phyloP scores from a whole-genome alignment of 2,888 invertebrate species.

The Drosophila pegasa region DNA sequence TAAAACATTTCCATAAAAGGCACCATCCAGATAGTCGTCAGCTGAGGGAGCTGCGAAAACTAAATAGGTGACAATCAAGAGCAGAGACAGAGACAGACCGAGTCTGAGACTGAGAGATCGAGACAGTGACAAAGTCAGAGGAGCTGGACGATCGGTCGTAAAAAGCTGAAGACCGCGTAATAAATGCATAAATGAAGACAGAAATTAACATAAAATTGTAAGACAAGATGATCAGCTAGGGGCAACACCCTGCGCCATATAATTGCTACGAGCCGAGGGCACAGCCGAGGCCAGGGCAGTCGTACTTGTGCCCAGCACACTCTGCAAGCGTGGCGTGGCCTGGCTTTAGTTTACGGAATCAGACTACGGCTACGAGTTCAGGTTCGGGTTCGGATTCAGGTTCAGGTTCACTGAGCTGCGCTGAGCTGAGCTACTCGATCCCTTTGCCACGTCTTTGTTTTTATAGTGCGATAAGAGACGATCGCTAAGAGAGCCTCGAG shows the following conservation, averaged over 20 bases:
- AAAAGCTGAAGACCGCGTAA: slow-evolving; percentile 65
- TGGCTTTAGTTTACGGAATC: slow-evolving; percentile 9
- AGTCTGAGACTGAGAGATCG: neutral
- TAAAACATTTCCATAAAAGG: slow-evolving; percentile 58
- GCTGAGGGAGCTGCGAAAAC: slow-evolving; percentile 59
- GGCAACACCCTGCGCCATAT: slow-evolving; percentile 58
- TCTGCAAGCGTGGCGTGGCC: slow-evolving; percentile 74
- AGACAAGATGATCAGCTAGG: slow-evolving; percentile 56
- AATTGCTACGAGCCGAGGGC: slow-evolving; percentile 49
- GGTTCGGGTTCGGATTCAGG: slow-evolving; percentile 23
- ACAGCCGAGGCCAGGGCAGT: slow-evolving; percentile 24
- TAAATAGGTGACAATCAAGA: slow-evolving; percentile 71
- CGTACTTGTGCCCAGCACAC: slow-evolving; percentile 78
- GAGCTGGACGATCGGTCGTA: slow-evolving; percentile 57
- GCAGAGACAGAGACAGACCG: slow-evolving; percentile 10
- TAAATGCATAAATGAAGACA: slow-evolving; percentile 65
- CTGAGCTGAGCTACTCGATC: slow-evolving; percentile 62
- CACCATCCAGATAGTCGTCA: slow-evolving; percentile 14
- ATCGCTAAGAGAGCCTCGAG: slow-evolving; percentile 22
- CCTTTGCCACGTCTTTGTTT: slow-evolving; percentile 71
- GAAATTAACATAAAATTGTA: slow-evolving; percentile 74
- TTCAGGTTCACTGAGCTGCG: slow-evolving; percentile 41
- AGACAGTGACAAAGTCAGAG: neutral
- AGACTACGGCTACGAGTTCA: slow-evolving; percentile 21
- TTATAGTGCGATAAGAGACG: slow-evolving; percentile 72